Base-by-base conservation (phyloP, 2,888 invertebrate genomes). In the Alsophila aescularia region DNA sequence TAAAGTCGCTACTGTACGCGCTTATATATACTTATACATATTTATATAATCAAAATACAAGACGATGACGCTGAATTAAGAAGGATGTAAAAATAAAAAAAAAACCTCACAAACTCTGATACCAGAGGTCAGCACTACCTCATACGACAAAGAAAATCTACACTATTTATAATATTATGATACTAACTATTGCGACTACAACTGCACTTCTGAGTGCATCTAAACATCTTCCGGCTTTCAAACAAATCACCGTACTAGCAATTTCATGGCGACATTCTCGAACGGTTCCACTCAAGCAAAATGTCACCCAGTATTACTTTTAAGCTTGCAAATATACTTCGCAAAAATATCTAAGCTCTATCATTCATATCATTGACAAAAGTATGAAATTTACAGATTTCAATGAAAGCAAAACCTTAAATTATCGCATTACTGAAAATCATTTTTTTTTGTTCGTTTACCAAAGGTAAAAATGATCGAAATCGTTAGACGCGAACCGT, bases 401-500 rank as follows among this genome's bases (percentile, higher is more conserved):
- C 7, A 24, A 18, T 18, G 18, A 16, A 12, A 32, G 18, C 10
- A 8, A 31, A 31, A 29, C 15, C 7, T 41, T 9, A 31, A 16
- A 47, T 36, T 18, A 42, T 48, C 36, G 32, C 42, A 47, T 36
- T 42, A 42, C 47, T 10, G 10, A 13, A 40, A 54, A 50, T 36
- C 34, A 47, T 48, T 21, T 40, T 40, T 6, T n/a, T n/a, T n/a
- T n/a, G n/a, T n/a, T n/a, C n/a, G n/a, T n/a, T n/a, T n/a, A n/a
- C n/a, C n/a, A 7, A n/a, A 44, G 35, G 24, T 54, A 49, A 49
- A n/a, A 36, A 45, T 34, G 16, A 45, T 50, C 35, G 44, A n/a
- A 54, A 45, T 54, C 37, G 27, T 48, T 12, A 49, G 16, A 34
- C 48, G 32, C 15, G 18, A 31, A 42, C 41, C 42, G 42, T 41